Conservation (phyloP, 2,113 vertebrate species). For the Petaurus breviceps region DNA sequence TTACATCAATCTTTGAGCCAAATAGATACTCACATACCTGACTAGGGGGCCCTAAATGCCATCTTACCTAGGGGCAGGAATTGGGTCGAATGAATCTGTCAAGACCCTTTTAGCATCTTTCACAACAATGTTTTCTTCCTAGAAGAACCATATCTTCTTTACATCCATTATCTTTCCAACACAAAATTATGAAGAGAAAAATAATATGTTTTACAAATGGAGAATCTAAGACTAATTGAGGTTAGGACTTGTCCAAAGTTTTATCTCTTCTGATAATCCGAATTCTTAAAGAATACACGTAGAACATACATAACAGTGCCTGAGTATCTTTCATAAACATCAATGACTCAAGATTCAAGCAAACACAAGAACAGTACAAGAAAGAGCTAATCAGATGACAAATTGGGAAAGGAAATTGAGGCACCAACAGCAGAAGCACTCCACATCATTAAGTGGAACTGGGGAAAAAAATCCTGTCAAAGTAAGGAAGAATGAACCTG, state of each 20-base stretch:
- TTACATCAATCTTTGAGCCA: not conserved
- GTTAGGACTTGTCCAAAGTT: slow-evolving; percentile 49
- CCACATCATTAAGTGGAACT: not conserved
- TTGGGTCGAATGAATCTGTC: not conserved
- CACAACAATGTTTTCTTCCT: not conserved
- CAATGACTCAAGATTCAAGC: slow-evolving; percentile 1
- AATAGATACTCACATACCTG: not conserved
- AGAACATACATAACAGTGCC: slow-evolving; percentile 6
- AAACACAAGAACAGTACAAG: not conserved
- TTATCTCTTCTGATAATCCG: slow-evolving; percentile 34
- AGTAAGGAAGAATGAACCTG: not conserved
- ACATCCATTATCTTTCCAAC: slow-evolving; percentile 21
- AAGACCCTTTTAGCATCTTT: not conserved
- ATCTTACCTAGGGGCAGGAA: not conserved
- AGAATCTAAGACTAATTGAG: slow-evolving; percentile 57
- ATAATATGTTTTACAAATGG: slow-evolving; percentile 33
- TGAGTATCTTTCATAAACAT: slow-evolving; percentile 25
- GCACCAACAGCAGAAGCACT: not conserved
- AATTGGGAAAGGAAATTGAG: slow-evolving; percentile 41
- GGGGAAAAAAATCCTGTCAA: not conserved
- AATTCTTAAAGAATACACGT: slow-evolving; percentile 39
- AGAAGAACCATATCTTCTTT: slow-evolving; percentile 18
- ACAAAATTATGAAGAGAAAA: slow-evolving; percentile 7
- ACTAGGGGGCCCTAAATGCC: not conserved
- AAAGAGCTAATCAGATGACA: slow-evolving; percentile 26